phyloP scores from a whole-genome alignment of 2,888 invertebrate genomes.

The Agonum fuliginosum region DNA sequence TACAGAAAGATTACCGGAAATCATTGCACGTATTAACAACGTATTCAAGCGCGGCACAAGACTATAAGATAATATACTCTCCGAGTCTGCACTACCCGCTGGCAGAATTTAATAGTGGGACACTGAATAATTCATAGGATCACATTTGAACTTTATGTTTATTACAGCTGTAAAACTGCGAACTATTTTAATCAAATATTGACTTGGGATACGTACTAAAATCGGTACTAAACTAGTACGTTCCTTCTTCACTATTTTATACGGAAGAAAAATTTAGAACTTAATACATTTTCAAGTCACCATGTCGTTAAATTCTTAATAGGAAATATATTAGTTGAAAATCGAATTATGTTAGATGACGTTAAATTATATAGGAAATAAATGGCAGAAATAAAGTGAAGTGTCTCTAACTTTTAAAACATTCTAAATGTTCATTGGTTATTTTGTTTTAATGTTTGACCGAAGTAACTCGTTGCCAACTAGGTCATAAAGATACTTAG shows the following conservation, averaged over 20 bases:
- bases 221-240: conserved; percentile 10
- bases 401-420: too few relatives aligned
- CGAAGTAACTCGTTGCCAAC: too few relatives aligned
- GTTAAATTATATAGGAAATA: too few relatives aligned
- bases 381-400: too few relatives aligned
- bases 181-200: conserved; percentile 56
- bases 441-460: too few relatives aligned
- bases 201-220: conserved; percentile 34
- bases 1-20: too few relatives aligned
- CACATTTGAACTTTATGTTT: conserved; percentile 49
- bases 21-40: conserved; percentile 20
- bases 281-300: neutral
- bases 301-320: neutral
- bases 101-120: conserved; percentile 39
- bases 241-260: conserved; percentile 19
- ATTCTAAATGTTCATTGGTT: too few relatives aligned
- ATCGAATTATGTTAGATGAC: too few relatives aligned
- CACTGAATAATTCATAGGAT: conserved; percentile 49
- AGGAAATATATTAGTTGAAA: too few relatives aligned
- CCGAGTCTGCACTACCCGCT: conserved; percentile 9
- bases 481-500: too few relatives aligned
- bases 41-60: neutral
- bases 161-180: conserved; percentile 44
- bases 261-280: neutral
- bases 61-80: neutral